Evolutionary conservation across 2,113 vertebrate genomes (phyloP).

Genomic region (Lepus timidus): DNA sequence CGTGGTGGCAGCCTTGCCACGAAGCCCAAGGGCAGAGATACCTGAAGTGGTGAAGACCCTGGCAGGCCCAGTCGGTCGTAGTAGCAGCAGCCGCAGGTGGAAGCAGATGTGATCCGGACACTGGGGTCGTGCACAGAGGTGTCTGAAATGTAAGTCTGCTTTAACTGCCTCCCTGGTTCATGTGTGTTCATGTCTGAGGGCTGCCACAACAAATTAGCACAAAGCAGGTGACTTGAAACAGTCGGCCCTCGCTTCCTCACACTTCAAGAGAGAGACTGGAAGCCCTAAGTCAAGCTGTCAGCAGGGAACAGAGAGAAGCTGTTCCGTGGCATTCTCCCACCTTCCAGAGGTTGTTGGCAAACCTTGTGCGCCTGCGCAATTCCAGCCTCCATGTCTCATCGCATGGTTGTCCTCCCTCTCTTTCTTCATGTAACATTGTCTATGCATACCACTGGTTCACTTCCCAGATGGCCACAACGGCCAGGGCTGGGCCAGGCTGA

Average conservation of each 20-base stretch:
- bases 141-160: background rate
- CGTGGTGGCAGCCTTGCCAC: background rate
- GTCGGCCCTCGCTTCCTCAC: background rate
- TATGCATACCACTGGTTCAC: too few relatives aligned
- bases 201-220: background rate
- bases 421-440: too few relatives aligned
- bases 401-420: too few relatives aligned
- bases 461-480: too few relatives aligned
- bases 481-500: too few relatives aligned
- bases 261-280: background rate
- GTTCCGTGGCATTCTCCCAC: accelerated
- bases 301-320: background rate
- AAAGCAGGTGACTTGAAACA: background rate
- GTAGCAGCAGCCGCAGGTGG: background rate
- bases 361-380: background rate
- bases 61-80: background rate
- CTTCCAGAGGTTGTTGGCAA: too few relatives aligned
- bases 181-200: background rate
- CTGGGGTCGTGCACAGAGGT: background rate
- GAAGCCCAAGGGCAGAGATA: background rate
- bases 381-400: background rate
- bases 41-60: too few relatives aligned
- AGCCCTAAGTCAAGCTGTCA: background rate
- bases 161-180: background rate
- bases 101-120: background rate